Conservation (phyloP, 2,888 invertebrate species). For the Atethmia centrago region DNA sequence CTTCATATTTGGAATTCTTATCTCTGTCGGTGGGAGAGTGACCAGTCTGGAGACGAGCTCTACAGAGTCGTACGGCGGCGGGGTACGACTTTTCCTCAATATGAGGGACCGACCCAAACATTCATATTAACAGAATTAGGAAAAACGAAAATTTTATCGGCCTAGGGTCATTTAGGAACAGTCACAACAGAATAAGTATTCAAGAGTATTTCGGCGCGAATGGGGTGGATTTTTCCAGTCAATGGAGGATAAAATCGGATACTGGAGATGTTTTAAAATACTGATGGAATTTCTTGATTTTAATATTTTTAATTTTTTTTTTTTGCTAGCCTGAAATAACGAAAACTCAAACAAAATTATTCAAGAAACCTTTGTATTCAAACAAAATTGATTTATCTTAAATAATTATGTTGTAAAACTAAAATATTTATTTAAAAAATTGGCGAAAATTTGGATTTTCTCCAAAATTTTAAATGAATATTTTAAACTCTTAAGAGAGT, state of each 20-base stretch:
- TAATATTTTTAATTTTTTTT: neutral
- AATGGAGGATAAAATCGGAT: slow-evolving; percentile 4
- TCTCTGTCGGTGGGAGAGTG: no score
- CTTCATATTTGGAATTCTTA: no score
- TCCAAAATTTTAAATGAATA: neutral
- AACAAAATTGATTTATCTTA: neutral
- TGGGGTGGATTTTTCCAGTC: neutral
- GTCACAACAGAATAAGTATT: slow-evolving; percentile 16
- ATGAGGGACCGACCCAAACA: no score
- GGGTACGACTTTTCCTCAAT: no score
- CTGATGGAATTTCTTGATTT: neutral
- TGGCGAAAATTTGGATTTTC: neutral
- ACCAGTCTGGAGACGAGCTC: no score
- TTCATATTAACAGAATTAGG: no score
- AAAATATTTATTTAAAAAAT: neutral
- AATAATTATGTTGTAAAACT: neutral
- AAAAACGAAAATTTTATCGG: no score
- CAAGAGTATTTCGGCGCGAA: neutral
- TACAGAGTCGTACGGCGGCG: no score
- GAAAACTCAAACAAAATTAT: neutral
- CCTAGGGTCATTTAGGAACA: no score
- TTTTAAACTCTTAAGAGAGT: neutral
- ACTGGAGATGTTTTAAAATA: slow-evolving; percentile 1
- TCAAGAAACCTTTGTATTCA: neutral
- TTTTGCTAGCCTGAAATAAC: neutral